Percentiles rank a stretch among this genome's conserved stretches.
phyloP scores from a whole-genome alignment of 2,797 vertebrate species.

The Rhincodon typus region DNA sequence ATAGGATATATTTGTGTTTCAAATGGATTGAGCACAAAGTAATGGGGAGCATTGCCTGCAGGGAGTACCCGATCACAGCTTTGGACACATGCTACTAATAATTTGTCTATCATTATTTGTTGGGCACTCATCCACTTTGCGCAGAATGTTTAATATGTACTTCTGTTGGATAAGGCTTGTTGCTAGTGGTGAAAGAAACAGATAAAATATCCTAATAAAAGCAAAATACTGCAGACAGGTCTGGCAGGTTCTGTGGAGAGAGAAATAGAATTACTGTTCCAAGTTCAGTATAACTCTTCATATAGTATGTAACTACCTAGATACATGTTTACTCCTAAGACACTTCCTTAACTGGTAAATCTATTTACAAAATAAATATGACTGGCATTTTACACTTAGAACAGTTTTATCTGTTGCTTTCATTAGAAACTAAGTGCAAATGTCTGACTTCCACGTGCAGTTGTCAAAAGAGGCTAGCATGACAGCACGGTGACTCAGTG shows the following conservation, averaged over 20 bases:
- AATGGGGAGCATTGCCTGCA: not conserved
- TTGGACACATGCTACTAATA: not conserved
- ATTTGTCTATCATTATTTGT: not conserved
- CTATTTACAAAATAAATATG: not conserved
- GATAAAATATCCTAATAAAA: not conserved
- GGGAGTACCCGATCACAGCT: not conserved
- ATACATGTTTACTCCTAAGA: not conserved
- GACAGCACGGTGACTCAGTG: too few relatives aligned
- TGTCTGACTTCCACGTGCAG: not conserved
- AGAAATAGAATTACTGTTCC: too few relatives aligned
- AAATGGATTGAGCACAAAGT: not conserved
- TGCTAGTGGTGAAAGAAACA: not conserved
- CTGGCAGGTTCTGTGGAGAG: too few relatives aligned
- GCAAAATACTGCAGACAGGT: too few relatives aligned
- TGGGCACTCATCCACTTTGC: not conserved
- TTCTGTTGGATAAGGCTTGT: not conserved
- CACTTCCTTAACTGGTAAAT: not conserved
- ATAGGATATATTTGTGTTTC: not conserved
- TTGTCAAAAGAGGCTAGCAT: not conserved
- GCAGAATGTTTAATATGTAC: not conserved
- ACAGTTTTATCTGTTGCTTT: too few relatives aligned
- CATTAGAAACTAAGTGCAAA: too few relatives aligned
- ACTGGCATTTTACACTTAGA: not conserved
- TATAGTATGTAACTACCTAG: not conserved
- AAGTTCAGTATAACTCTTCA: too few relatives aligned